phyloP scores from a whole-genome alignment of 2,888 invertebrate genomes.

The Lithophane semibrunnea region DNA sequence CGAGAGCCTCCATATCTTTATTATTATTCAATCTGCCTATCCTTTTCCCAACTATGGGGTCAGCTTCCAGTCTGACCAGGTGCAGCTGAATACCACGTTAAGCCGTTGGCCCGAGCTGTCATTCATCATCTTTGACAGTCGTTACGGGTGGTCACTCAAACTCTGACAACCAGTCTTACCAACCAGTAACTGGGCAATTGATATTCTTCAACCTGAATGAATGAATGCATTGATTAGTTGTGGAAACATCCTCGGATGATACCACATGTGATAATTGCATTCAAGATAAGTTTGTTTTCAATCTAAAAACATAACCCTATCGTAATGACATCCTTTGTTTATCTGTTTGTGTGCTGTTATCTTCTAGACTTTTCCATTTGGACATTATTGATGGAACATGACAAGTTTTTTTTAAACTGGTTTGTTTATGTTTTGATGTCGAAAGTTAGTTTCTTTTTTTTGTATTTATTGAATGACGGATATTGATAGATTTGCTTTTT shows the following conservation, averaged over 20 bases:
- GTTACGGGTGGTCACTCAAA: not conserved
- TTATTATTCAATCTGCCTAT: no score
- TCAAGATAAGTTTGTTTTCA: constrained; percentile 18
- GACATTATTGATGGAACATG: constrained; percentile 6
- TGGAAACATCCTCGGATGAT: not conserved
- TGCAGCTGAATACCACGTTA: not conserved
- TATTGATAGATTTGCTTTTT: constrained; percentile 13
- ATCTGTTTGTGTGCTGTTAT: constrained; percentile 40
- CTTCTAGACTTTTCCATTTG: constrained; percentile 50
- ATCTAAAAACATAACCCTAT: constrained; percentile 15
- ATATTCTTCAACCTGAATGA: no score
- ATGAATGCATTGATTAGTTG: no score
- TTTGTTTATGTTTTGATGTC: constrained; percentile 29
- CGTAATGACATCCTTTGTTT: constrained; percentile 31
- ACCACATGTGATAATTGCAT: constrained; percentile 5
- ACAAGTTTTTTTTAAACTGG: constrained; percentile 22
- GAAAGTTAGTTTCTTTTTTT: constrained; percentile 23
- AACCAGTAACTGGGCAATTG: no score
- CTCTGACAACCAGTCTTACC: not conserved
- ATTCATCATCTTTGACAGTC: not conserved
- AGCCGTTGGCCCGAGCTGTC: not conserved
- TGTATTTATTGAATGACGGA: constrained; percentile 8
- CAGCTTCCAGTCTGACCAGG: no score
- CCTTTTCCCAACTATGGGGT: no score
- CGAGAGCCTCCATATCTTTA: no score